These are phyloP conservation scores for Athalia cordata DNA, from an alignment of 2,888 invertebrate genomes.

Conservation along the genomic window DNA sequence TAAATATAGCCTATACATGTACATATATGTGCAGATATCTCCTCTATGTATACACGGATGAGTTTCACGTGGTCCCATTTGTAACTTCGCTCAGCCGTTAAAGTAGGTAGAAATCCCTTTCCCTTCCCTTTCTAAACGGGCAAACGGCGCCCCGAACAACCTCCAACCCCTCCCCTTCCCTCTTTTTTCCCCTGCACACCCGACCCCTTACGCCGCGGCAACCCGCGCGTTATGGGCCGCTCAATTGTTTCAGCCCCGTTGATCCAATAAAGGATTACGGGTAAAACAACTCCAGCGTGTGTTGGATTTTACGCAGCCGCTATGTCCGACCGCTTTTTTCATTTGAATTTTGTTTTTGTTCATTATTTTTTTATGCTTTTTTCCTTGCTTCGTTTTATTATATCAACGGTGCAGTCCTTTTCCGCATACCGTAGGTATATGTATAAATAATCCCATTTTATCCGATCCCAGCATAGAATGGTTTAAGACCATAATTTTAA, in stretches of 20 bases:
- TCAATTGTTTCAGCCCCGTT: conserved; percentile 73
- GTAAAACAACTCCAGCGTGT: conserved; percentile 43
- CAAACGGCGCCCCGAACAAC: conserved; percentile 43
- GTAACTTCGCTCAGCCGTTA: conserved; percentile 71
- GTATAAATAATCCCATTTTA: no score
- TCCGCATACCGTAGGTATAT: no score
- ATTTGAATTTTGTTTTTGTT: not conserved
- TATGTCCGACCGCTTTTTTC: conserved; percentile 10
- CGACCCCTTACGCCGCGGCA: conserved; percentile 13
- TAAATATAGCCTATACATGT: no score
- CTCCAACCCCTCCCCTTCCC: not conserved
- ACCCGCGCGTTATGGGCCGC: conserved; percentile 66
- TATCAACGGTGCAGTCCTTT: no score
- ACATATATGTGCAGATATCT: conserved; percentile 31
- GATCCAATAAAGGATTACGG: conserved; percentile 73
- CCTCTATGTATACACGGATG: conserved; percentile 59
- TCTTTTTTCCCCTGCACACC: not conserved
- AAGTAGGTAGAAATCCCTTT: conserved; percentile 68
- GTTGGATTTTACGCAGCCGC: conserved; percentile 41
- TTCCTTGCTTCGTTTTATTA: conserved; percentile 2
- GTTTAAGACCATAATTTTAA: no score
- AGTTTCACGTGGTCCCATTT: conserved; percentile 71
- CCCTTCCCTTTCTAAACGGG: conserved; percentile 51
- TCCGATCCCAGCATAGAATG: no score
- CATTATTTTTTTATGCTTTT: not conserved